A percentile compares a stretch with the other conserved stretches of the same genome.
Evolutionary conservation across 2,113 vertebrate genomes (phyloP).

Genomic region (Pantherophis guttatus): DNA sequence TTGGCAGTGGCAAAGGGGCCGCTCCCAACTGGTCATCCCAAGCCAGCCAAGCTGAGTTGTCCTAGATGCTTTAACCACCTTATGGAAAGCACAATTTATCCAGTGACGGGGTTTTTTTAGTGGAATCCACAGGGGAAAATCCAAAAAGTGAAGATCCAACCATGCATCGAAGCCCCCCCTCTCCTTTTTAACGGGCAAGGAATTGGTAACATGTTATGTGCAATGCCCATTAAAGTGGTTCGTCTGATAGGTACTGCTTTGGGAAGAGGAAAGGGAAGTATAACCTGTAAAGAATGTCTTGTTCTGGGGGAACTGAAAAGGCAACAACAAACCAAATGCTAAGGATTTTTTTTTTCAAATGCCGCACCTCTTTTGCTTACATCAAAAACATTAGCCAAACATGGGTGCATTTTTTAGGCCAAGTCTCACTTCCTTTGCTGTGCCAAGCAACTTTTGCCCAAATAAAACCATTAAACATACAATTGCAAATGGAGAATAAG

Average conservation of each 20-base stretch:
- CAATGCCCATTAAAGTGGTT: too few relatives aligned
- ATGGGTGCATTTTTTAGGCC: not conserved
- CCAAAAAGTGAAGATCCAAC: too few relatives aligned
- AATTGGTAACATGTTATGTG: too few relatives aligned
- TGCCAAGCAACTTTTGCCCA: not conserved
- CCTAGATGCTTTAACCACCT: not conserved
- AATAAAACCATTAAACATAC: slow-evolving; percentile 1
- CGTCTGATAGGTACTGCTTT: not conserved
- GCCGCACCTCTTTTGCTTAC: not conserved
- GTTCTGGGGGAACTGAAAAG: not conserved
- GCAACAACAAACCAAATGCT: not conserved
- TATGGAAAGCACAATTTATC: too few relatives aligned
- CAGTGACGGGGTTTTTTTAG: too few relatives aligned
- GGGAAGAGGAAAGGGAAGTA: too few relatives aligned
- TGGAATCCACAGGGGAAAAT: too few relatives aligned
- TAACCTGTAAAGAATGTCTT: not conserved
- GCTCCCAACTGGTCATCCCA: too few relatives aligned
- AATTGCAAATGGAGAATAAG: not conserved
- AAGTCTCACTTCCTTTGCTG: not conserved
- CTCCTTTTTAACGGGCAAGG: too few relatives aligned
- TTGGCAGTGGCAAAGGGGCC: too few relatives aligned
- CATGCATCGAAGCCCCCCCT: too few relatives aligned
- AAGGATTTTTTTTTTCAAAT: not conserved
- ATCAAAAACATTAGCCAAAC: not conserved
- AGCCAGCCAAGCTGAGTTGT: too few relatives aligned